A percentile compares a stretch with the other conserved stretches of the same genome.
These are phyloP conservation scores for Stictocephala bisonia DNA, from an alignment of 2,888 invertebrate species.

Conservation along the genomic window DNA sequence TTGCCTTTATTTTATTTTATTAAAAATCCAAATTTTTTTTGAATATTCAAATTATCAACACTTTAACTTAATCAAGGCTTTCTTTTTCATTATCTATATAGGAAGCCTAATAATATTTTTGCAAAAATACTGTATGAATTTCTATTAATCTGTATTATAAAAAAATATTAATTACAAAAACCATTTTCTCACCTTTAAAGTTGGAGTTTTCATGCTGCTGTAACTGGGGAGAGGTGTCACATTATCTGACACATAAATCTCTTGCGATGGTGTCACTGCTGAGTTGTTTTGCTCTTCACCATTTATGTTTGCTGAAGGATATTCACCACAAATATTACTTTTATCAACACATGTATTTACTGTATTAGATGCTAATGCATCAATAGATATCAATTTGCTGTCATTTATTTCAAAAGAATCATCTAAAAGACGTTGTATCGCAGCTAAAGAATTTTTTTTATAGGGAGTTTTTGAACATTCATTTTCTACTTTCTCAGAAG, in stretches of 20 bases:
- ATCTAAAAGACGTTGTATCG: slow-evolving; percentile 45
- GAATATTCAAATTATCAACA: too few relatives aligned
- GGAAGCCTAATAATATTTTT: too few relatives aligned
- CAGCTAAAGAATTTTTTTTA: slow-evolving; percentile 19
- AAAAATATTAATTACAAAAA: too few relatives aligned
- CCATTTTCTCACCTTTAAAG: slow-evolving; percentile 65
- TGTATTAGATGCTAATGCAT: background rate
- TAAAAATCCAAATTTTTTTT: too few relatives aligned
- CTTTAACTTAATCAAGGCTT: too few relatives aligned
- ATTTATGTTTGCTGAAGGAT: background rate
- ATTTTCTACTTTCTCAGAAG: too few relatives aligned
- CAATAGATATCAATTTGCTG: slow-evolving; percentile 41
- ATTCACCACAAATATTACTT: background rate
- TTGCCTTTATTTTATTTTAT: too few relatives aligned
- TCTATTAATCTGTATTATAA: too few relatives aligned
- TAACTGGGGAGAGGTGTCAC: slow-evolving; percentile 69
- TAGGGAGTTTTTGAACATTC: background rate
- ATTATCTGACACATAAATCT: slow-evolving; percentile 55
- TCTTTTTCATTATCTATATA: too few relatives aligned
- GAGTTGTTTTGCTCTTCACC: background rate
- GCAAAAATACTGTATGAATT: too few relatives aligned
- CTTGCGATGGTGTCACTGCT: slow-evolving; percentile 42
- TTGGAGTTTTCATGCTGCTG: slow-evolving; percentile 67
- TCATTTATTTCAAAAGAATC: slow-evolving; percentile 52
- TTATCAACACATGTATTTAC: background rate